Percentiles rank a stretch among this genome's conserved stretches.
phyloP scores from a whole-genome alignment of 2,888 invertebrate species.

The Willowsia nigromaculata region DNA sequence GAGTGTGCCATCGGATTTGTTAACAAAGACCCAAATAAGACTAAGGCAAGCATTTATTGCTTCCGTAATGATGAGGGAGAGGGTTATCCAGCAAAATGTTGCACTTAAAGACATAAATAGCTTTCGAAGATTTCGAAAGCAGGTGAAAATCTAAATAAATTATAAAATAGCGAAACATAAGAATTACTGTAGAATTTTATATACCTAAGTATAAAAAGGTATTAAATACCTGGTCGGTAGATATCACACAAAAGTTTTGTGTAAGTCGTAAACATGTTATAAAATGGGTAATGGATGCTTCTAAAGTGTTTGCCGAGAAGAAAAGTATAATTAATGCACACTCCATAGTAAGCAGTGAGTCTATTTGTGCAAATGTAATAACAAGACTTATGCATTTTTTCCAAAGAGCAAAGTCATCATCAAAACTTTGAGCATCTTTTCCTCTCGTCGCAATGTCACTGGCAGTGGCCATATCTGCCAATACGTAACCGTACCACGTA shows the following conservation, averaged over 20 bases:
- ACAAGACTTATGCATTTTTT: neutral
- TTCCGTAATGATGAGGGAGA: neutral
- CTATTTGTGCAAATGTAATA: neutral
- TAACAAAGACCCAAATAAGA: neutral
- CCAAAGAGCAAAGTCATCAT: neutral
- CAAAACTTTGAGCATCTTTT: neutral
- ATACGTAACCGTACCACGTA: neutral
- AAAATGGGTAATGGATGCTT: neutral
- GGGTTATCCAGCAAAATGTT: neutral
- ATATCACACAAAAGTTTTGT: conserved; percentile 7
- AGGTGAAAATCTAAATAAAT: neutral
- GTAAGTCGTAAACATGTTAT: neutral
- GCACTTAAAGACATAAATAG: neutral
- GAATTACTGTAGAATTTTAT: neutral
- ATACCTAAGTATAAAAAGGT: neutral
- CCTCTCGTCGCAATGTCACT: neutral
- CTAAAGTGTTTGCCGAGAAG: neutral
- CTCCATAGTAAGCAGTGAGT: neutral
- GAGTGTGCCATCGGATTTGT: neutral
- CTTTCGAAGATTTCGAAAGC: neutral
- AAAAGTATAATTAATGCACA: neutral
- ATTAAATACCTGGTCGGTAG: neutral
- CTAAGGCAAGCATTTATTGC: neutral
- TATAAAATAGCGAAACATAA: neutral
- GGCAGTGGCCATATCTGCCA: too few species aligned